A percentile compares a stretch with the other conserved stretches of the same genome.
Evolutionary conservation across 2,888 invertebrate species (phyloP).

Genomic region (Synanthedon andrenaeformis): DNA sequence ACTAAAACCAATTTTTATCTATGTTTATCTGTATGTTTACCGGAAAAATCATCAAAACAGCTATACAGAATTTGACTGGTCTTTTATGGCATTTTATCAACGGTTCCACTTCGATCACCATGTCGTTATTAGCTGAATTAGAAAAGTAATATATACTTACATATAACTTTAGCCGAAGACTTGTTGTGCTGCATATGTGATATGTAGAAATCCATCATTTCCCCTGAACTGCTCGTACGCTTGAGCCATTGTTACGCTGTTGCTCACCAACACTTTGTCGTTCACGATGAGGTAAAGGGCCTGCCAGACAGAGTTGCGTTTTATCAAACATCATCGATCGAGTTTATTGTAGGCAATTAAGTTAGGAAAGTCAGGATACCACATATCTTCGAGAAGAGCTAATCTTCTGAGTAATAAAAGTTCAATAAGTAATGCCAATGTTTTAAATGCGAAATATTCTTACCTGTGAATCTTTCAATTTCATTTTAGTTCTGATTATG

Average conservation of each 20-base stretch:
- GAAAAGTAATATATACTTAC: background rate
- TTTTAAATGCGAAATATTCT: background rate
- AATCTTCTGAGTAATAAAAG: too few relatives aligned
- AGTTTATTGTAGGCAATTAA: too few relatives aligned
- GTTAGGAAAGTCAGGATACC: too few relatives aligned
- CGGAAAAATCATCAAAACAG: too few relatives aligned
- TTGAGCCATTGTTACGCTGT: slow-evolving; percentile 84
- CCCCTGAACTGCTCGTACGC: slow-evolving; percentile 82
- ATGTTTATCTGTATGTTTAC: too few relatives aligned
- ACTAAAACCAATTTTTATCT: too few relatives aligned
- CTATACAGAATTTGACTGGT: too few relatives aligned
- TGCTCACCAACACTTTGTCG: slow-evolving; percentile 81
- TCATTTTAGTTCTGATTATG: slow-evolving; percentile 74
- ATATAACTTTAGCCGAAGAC: slow-evolving; percentile 48
- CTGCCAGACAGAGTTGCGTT: slow-evolving; percentile 28
- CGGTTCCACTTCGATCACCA: too few relatives aligned
- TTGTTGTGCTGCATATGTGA: slow-evolving; percentile 90
- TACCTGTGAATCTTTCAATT: slow-evolving; percentile 58
- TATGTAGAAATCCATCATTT: slow-evolving; percentile 86
- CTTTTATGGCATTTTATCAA: too few relatives aligned
- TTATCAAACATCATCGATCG: background rate
- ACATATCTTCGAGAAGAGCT: too few relatives aligned
- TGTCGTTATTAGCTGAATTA: too few relatives aligned
- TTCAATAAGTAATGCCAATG: too few relatives aligned
- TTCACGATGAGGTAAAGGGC: slow-evolving; percentile 85